Base-by-base conservation (phyloP, 2,888 invertebrate genomes). In the Caradrina kadenii region DNA sequence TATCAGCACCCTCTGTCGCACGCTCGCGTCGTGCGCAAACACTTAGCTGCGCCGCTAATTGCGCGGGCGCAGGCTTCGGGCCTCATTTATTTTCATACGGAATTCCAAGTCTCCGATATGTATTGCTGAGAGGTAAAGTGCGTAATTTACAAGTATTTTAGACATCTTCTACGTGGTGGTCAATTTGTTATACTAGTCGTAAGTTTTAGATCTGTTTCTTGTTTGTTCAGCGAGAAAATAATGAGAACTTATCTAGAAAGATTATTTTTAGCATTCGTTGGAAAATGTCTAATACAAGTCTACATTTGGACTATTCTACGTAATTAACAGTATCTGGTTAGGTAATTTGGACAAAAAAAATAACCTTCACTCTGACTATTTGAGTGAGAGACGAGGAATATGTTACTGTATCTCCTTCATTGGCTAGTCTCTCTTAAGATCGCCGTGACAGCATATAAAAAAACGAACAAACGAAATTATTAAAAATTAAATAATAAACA, bases 21-120 rank as follows among this genome's bases (percentile, higher is more conserved):
- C 68, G 66, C 60, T 74, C 49, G 68, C 59, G 68, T 83, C 85
- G 85, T 84, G 84, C 83, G 26, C 79, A 77, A 85, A 85, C 83
- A 81, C 84, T 85, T 83, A 85, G 70, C 79, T 68, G 65, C 76
- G 58, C 62, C 68, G 71, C 85, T 85, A 84, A 84, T 84, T 84
- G 84, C 84, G 69, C 75, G 63, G 66, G 71, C 72, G 78, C 80
- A 80, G 62, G 78, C 69, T 69, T 49, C 56, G 67, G 66, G 66
- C 50, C 69, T 72, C 82, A 82, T 84, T 80, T 80, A 80, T 86
- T 83, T 81, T 82, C 77, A 76, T 74, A 72, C 75, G 59, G 77
- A 73, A 82, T 80, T 80, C 84, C 77, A 73, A 69, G 75, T 73
- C 77, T 76, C 69, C 48, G 80, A 76, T 82, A 81, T 79, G 78